Conservation (phyloP, 2,113 vertebrate species). For the Esox niger region DNA sequence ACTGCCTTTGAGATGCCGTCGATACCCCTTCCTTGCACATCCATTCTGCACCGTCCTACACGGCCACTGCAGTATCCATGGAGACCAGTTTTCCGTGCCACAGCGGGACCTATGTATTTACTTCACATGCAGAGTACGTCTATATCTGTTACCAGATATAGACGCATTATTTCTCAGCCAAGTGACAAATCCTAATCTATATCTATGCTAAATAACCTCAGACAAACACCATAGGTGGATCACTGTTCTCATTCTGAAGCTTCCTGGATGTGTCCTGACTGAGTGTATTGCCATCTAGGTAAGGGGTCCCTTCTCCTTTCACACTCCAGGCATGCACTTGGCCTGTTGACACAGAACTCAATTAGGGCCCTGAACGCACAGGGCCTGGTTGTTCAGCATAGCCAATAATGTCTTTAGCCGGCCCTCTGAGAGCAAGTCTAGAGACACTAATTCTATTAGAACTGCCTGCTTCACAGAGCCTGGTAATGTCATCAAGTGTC, state of each 20-base stretch:
- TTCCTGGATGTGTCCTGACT: not conserved
- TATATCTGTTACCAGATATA: too few relatives aligned
- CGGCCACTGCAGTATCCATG: not conserved
- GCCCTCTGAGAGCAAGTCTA: slow-evolving; percentile 26
- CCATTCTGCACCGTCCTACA: not conserved
- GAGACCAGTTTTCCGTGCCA: not conserved
- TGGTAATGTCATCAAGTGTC: slow-evolving; percentile 60
- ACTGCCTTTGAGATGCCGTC: slow-evolving; percentile 64
- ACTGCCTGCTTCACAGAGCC: slow-evolving; percentile 26
- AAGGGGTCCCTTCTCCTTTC: not conserved
- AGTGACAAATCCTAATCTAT: too few relatives aligned
- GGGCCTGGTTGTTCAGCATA: slow-evolving; percentile 46
- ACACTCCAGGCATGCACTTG: slow-evolving; percentile 18
- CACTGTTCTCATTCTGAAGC: not conserved
- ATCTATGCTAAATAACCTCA: not conserved
- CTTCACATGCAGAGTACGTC: not conserved
- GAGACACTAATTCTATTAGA: slow-evolving; percentile 59
- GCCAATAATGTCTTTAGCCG: slow-evolving; percentile 47
- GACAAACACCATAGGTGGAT: not conserved
- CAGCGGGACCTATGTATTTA: not conserved
- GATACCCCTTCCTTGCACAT: slow-evolving; percentile 32
- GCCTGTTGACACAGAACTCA: slow-evolving; percentile 66
- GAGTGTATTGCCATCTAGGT: not conserved
- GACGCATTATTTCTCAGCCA: too few relatives aligned
- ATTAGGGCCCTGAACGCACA: slow-evolving; percentile 63